These are phyloP conservation scores for Montifringilla adamsi DNA, from an alignment of 2,113 vertebrate genomes.

Conservation along the genomic window DNA sequence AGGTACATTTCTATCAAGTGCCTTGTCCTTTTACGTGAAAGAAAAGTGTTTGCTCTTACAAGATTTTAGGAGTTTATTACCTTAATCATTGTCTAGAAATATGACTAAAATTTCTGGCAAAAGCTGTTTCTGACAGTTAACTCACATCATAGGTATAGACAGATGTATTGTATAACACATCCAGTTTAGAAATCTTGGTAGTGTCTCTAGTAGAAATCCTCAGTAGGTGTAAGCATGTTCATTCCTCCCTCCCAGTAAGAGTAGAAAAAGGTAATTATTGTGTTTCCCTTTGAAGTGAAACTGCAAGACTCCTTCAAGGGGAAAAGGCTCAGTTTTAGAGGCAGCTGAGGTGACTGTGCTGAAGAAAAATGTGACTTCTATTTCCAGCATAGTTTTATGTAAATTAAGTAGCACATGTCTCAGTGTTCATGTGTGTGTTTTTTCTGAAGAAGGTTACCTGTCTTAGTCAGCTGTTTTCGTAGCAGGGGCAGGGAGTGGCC, in stretches of 20 bases:
- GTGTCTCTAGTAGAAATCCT: background rate
- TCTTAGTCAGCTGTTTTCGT: background rate
- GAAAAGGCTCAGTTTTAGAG: background rate
- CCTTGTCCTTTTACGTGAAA: background rate
- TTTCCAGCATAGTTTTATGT: background rate
- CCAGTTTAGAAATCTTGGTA: background rate
- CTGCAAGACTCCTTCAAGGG: background rate
- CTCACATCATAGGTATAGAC: background rate
- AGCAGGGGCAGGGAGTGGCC: background rate
- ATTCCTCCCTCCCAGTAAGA: background rate
- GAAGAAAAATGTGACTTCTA: background rate
- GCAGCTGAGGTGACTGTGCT: background rate
- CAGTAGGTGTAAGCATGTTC: background rate
- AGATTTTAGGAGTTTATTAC: background rate
- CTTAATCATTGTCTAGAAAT: background rate
- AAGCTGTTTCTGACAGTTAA: background rate
- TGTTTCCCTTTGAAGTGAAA: background rate
- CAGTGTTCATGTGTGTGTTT: background rate
- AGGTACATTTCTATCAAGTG: background rate
- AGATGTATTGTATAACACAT: background rate
- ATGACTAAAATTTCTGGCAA: background rate
- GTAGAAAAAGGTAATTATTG: background rate
- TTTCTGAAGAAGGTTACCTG: background rate
- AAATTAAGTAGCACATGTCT: background rate
- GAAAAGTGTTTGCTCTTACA: background rate